These are phyloP conservation scores for Elaphurus davidianus DNA, from an alignment of 2,113 vertebrate genomes.

Conservation along the genomic window DNA sequence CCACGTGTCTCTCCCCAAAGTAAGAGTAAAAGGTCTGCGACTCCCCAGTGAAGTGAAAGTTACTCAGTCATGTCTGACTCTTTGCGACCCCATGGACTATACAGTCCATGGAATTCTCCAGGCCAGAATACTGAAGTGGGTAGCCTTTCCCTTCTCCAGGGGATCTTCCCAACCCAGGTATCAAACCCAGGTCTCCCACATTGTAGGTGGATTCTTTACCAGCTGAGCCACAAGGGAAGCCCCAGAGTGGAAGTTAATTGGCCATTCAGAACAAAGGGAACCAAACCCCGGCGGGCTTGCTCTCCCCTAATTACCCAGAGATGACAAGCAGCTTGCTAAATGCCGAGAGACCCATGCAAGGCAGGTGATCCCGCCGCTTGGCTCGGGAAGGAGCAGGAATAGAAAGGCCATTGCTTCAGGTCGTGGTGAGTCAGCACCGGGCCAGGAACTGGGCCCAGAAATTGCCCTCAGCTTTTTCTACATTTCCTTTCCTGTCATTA, in stretches of 20 bases:
- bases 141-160: neutral
- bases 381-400: constrained; percentile 42
- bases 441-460: constrained; percentile 77
- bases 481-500: constrained; percentile 76
- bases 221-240: neutral
- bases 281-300: accelerated
- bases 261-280: neutral
- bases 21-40: neutral
- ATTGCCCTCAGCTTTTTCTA: constrained; percentile 51
- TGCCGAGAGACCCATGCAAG: neutral
- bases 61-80: neutral
- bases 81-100: neutral
- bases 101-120: neutral
- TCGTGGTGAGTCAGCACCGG: constrained; percentile 65
- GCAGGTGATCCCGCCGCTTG: neutral
- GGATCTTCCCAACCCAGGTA: neutral
- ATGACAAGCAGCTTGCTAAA: neutral
- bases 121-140: neutral
- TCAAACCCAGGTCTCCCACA: neutral
- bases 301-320: neutral
- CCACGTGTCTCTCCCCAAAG: neutral
- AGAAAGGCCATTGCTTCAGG: constrained; percentile 67
- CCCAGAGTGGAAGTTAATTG: neutral
- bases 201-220: neutral
- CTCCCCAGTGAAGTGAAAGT: neutral